Base-by-base conservation (phyloP, 1,140 invertebrate species). In the Aphelenchoides avenae region DNA sequence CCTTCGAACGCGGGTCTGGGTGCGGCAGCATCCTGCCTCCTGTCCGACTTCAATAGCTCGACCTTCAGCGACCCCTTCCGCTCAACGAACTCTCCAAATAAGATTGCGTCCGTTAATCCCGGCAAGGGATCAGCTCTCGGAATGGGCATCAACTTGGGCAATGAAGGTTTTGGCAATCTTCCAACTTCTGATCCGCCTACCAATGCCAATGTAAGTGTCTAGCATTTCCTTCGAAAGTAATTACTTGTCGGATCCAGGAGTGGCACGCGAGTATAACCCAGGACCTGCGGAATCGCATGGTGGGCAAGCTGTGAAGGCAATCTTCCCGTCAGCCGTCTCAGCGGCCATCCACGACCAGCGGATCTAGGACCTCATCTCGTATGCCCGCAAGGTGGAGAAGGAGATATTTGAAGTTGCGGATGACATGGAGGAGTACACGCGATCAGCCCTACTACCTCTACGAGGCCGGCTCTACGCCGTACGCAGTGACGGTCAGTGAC, bases 381-480 rank as follows among this genome's bases (percentile, higher is more conserved):
- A 99, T 80, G 94, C 95, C 31, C 84, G 90, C 60, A 98, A 98
- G 83, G 93, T 99, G 1, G 95, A 99, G 81, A 91, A 91, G 52
- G 93, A 97, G 73, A 98, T 99, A 93, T 99, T 96, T 78, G 91
- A 95, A 79, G 88, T 89, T 84, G 94, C 95, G 0, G 92, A 92
- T 73, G 91, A 89, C 18, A 83, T 84, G 74, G 94, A 93, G 13
- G 91, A 97, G 74, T 99, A 99, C 80, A n/a, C 83, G 93, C 57
- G 94, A 99, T 81, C 89, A 91, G 37, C 91, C 94, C 78, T 99
- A 99, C 80, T 96, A 88, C 80, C 90, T 89, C 76, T 98, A 92
- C 79, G 90, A 97, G 77, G 95, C 95, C 80, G 89, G 89, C 46
- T 70, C 68, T 39, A 57, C 57, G 40, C 52, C 56, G 41, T 83